Conservation (phyloP, 2,888 invertebrate species). For the Macrophya alboannulata region DNA sequence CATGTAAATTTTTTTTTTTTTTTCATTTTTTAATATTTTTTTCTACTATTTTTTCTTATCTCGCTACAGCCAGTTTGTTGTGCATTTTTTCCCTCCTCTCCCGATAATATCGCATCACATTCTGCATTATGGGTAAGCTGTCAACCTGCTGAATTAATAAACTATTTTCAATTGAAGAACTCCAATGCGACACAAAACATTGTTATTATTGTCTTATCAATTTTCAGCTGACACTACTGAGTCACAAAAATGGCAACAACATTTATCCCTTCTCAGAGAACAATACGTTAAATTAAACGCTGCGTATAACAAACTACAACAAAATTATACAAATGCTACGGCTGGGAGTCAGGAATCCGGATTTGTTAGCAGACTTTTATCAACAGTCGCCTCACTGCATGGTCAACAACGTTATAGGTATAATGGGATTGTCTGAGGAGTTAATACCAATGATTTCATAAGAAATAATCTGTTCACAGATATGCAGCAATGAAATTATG, state of each 20-base stretch:
- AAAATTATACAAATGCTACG: constrained; percentile 91
- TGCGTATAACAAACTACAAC: constrained; percentile 90
- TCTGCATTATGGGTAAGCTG: constrained; percentile 19
- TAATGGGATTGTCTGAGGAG: constrained; percentile 5
- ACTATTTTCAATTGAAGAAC: not conserved
- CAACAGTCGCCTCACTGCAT: constrained; percentile 91
- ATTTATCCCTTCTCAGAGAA: constrained; percentile 91
- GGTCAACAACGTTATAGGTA: constrained; percentile 88
- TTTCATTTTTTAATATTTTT: constrained; percentile 28
- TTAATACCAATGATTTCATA: not conserved
- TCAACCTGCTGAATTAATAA: not conserved
- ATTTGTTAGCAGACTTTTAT: constrained; percentile 92
- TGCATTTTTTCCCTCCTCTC: constrained; percentile 17
- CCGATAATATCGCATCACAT: constrained; percentile 57
- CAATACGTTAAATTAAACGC: constrained; percentile 95
- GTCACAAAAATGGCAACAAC: constrained; percentile 86
- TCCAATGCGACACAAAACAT: not conserved
- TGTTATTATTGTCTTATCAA: not conserved
- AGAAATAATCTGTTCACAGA: not conserved
- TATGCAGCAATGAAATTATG: not conserved
- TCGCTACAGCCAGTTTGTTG: constrained; percentile 19
- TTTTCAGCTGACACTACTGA: constrained; percentile 73
- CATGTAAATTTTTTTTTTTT: constrained; percentile 59
- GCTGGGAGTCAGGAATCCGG: constrained; percentile 88
- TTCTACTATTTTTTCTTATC: constrained; percentile 52